Evolutionary conservation across 2,888 invertebrate genomes (phyloP).

Genomic region (Adineta ricciae): DNA sequence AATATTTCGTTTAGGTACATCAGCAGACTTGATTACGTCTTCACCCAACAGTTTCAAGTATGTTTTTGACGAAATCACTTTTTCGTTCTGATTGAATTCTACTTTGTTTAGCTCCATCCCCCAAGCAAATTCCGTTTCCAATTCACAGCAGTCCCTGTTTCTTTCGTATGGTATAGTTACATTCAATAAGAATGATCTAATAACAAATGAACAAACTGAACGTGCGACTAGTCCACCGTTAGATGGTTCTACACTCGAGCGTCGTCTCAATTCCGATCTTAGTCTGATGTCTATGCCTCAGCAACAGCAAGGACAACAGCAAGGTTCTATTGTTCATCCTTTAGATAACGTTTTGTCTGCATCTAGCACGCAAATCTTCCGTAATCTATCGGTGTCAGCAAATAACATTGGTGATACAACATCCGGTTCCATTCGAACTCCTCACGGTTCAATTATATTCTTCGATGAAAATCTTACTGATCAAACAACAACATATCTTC

Average conservation of each 20-base stretch:
- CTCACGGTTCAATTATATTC: background rate
- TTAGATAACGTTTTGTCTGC: background rate
- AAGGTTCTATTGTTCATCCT: background rate
- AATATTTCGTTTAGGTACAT: background rate
- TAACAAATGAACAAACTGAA: background rate
- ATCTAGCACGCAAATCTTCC: background rate
- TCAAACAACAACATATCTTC: background rate
- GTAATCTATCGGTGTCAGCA: background rate
- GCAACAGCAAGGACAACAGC: no score
- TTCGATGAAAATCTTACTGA: background rate
- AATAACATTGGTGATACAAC: background rate
- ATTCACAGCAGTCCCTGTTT: background rate
- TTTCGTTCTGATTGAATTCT: background rate
- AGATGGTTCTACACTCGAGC: background rate
- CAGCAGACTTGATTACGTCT: background rate
- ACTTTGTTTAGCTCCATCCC: background rate
- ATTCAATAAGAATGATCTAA: background rate
- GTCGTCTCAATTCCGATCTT: background rate
- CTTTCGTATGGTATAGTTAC: background rate
- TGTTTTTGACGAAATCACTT: background rate
- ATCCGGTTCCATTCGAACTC: background rate
- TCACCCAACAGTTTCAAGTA: background rate
- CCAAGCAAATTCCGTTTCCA: background rate
- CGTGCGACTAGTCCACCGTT: background rate
- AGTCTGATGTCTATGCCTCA: background rate